These are phyloP conservation scores for Lycia hirtaria DNA, from an alignment of 2,888 invertebrate genomes.

Conservation along the genomic window DNA sequence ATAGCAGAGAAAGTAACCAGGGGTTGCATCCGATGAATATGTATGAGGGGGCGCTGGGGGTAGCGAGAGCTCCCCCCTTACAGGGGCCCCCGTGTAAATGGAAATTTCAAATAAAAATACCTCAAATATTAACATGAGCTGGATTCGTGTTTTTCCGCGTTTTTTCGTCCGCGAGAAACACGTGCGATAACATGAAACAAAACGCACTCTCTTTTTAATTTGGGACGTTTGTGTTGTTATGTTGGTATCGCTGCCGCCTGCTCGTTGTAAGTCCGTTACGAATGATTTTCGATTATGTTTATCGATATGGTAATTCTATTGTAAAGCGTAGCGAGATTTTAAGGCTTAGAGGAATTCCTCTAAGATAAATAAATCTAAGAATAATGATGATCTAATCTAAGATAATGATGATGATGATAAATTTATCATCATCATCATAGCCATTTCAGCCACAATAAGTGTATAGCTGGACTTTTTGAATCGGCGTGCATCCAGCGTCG, in stretches of 20 bases:
- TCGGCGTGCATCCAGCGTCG: no score
- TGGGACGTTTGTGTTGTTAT: constrained; percentile 10
- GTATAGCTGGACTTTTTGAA: no score
- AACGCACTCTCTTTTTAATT: constrained; percentile 29
- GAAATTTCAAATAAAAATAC: constrained; percentile 86
- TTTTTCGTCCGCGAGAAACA: constrained; percentile 59
- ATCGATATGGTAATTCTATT: not conserved
- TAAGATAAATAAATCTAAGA: no score
- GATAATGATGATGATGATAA: no score
- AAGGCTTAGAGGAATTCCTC: no score
- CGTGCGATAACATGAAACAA: constrained; percentile 67
- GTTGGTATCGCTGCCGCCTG: constrained; percentile 4
- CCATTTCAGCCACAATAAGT: no score
- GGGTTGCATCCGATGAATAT: constrained; percentile 88
- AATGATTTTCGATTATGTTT: constrained; percentile 9
- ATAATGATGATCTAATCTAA: no score
- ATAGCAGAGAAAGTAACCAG: constrained; percentile 77
- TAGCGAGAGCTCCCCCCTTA: constrained; percentile 38
- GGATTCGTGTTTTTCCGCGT: constrained; percentile 79
- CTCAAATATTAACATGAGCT: constrained; percentile 84
- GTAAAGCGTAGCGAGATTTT: no score
- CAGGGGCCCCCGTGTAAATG: constrained; percentile 76
- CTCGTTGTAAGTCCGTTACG: constrained; percentile 5
- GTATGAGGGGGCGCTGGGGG: constrained; percentile 86
- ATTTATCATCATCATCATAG: no score